Base-by-base conservation (phyloP, 2,113 vertebrate species). In the Lichenostomus cassidix region DNA sequence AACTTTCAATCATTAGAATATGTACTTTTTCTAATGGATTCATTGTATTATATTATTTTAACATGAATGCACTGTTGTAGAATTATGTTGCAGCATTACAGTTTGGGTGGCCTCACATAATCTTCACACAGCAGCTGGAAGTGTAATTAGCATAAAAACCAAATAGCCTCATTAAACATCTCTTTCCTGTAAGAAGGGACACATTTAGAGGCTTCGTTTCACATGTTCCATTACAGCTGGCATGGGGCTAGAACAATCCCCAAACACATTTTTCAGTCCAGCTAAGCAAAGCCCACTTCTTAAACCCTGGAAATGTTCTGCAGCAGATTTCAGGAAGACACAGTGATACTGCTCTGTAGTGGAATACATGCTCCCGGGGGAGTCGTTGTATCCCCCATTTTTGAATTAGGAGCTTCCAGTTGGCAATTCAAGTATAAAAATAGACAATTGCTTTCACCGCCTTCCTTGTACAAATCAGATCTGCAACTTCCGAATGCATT, bases 111-210 rank as follows among this genome's bases (percentile, higher is more conserved):
- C 77, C 95, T 96, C 44, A 5, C 47, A 89, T 62, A 91, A 94
- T 96, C 74, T 90, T 97, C 95, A 91, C 18, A 89, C 15, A 96
- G 95, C 86, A 97, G 92, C 93, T 97, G 95, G 93, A 97, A 97
- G 91, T 89, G 74, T 76, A 95, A 97, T 96, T 95, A 96, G 90
- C 92, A 87, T 60, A 90, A 96, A 96, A 79, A 9, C 67, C 68
- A 91, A 96, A 93, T 42, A 44, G 82, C 31, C 41, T 85, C 79
- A 88, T 92, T 93, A 94, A 95, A 83, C 85, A 92, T 84, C 47
- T 70, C 74, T 59, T 93, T 96, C 62, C 41, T 82, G 58, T 88
- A 83, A 52, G 70, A 78, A n/a, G 49, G 71, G 82, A 92, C 63
- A 79, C 37, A 35, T 80, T 94, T 75, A 94, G 91, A 56, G 69